Percentiles rank a stretch among this genome's conserved stretches.
Evolutionary conservation across 64 coral and sea anemone species (phyloP).

Genomic region (Actinia equina): DNA sequence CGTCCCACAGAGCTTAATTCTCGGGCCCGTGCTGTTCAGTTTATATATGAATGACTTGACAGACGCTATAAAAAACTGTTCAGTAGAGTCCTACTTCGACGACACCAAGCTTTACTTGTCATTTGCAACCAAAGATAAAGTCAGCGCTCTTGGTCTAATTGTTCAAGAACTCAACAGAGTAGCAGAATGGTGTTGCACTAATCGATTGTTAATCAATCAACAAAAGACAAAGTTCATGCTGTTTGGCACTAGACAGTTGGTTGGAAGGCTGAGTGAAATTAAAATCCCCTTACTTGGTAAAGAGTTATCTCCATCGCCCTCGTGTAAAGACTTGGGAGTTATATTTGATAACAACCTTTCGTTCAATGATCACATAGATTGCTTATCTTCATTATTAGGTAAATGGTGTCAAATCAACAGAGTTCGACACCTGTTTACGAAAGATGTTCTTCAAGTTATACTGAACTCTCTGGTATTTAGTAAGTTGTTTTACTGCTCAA

Average conservation of each 20-base stretch:
- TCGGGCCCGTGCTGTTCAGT: slow-evolving; percentile 22
- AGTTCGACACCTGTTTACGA: background rate
- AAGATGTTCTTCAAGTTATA: background rate
- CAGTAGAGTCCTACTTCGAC: slow-evolving; percentile 13
- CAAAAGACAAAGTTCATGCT: slow-evolving; percentile 24
- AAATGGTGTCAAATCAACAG: background rate
- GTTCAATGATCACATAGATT: background rate
- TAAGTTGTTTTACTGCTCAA: background rate
- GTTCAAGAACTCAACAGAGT: background rate
- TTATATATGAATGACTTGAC: slow-evolving; percentile 18
- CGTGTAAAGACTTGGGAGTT: background rate
- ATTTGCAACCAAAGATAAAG: slow-evolving; percentile 1
- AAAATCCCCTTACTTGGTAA: background rate
- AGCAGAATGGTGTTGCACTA: slow-evolving; percentile 7
- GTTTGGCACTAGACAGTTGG: background rate
- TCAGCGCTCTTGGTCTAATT: background rate
- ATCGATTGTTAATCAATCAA: slow-evolving; percentile 15
- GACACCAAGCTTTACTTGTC: slow-evolving; percentile 11
- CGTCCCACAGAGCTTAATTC: slow-evolving; percentile 4
- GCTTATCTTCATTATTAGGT: background rate
- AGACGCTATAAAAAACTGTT: background rate
- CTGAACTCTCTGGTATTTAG: background rate
- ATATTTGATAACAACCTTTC: background rate
- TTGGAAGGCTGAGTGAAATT: background rate
- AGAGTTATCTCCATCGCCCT: background rate